These are phyloP conservation scores for Lophotriccus pileatus DNA, from an alignment of 2,797 vertebrate genomes.

Conservation along the genomic window DNA sequence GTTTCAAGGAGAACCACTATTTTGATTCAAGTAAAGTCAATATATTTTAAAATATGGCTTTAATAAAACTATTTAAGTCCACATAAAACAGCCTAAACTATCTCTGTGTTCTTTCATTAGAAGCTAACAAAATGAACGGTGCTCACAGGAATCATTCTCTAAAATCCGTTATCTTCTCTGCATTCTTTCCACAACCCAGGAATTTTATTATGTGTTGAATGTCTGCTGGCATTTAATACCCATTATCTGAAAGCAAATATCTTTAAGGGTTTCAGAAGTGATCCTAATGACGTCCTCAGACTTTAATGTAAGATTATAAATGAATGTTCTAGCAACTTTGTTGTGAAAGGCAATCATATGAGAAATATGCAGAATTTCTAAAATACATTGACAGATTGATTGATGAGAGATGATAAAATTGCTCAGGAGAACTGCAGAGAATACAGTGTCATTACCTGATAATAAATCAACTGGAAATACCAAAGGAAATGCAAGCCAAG, in stretches of 20 bases:
- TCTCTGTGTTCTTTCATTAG: not conserved
- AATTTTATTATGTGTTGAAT: not conserved
- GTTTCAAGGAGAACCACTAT: not conserved
- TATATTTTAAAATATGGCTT: not conserved
- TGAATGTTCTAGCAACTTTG: not conserved
- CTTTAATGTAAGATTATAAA: not conserved
- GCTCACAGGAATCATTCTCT: not conserved
- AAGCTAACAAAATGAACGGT: not conserved
- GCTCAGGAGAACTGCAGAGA: not conserved
- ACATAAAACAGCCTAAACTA: not conserved
- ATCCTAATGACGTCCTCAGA: not conserved
- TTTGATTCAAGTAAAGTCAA: not conserved
- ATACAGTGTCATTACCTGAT: not conserved
- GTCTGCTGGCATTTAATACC: slow-evolving; percentile 10
- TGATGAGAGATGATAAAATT: not conserved
- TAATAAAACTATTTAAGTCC: not conserved
- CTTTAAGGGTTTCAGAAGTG: not conserved
- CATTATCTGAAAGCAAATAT: slow-evolving; percentile 24
- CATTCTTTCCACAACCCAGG: not conserved
- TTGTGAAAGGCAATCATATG: not conserved
- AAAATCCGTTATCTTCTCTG: not conserved
- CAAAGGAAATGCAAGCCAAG: slow-evolving; percentile 8
- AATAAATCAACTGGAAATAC: slow-evolving; percentile 2
- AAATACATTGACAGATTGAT: slow-evolving; percentile 9
- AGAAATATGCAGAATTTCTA: not conserved